Percentiles rank a stretch among this genome's conserved stretches.
phyloP scores from a whole-genome alignment of 2,888 invertebrate genomes.

The Papilio gigon region DNA sequence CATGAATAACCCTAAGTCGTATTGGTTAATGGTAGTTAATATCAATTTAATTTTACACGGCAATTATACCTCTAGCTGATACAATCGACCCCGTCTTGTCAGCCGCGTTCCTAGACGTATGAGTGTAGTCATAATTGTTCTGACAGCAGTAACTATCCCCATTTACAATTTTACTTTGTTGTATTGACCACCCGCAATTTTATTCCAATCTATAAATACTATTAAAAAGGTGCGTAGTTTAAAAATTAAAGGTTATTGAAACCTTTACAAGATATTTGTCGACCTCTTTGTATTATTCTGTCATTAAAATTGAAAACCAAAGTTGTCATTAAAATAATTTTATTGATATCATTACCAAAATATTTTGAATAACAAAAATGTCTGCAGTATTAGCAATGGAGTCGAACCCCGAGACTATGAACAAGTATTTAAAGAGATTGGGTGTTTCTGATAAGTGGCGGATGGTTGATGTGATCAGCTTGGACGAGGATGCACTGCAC shows the following conservation, averaged over 20 bases:
- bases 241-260: neutral
- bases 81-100: slow-evolving; percentile 26
- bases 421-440: slow-evolving; percentile 87
- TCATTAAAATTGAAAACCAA: slow-evolving; percentile 25
- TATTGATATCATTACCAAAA: slow-evolving; percentile 1
- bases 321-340: slow-evolving; percentile 16
- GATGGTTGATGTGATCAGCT: slow-evolving; percentile 94
- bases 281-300: slow-evolving; percentile 27
- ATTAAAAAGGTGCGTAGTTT: neutral
- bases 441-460: slow-evolving; percentile 92
- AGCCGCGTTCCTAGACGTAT: slow-evolving; percentile 19
- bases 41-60: slow-evolving; percentile 39
- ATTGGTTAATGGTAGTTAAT: no score
- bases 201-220: neutral
- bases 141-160: neutral
- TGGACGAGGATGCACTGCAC: slow-evolving; percentile 91
- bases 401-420: slow-evolving; percentile 84
- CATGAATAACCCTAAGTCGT: no score
- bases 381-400: slow-evolving; percentile 74
- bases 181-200: slow-evolving; percentile 16
- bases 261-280: neutral
- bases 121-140: slow-evolving; percentile 23
- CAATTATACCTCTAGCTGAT: slow-evolving; percentile 35
- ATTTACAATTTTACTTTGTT: slow-evolving; percentile 18
- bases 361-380: slow-evolving; percentile 49